phyloP scores from a whole-genome alignment of 2,888 invertebrate species.

The Ophion ellenae region DNA sequence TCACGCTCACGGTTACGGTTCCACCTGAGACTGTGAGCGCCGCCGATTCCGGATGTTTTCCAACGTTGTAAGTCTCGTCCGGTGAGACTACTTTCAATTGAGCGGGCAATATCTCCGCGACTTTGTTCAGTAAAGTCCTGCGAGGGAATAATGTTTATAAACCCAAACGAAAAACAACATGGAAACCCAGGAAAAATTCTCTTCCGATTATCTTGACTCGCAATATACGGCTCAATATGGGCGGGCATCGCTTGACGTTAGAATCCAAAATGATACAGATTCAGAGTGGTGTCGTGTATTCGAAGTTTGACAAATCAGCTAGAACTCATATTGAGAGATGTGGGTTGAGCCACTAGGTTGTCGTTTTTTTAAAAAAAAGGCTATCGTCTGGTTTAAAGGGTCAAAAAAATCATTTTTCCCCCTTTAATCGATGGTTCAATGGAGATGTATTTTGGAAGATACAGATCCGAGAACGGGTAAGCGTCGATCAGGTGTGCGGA shows the following conservation, averaged over 20 bases:
- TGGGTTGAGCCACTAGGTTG: too few species aligned
- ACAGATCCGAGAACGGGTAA: too few species aligned
- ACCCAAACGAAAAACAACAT: neutral
- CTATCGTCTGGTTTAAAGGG: too few species aligned
- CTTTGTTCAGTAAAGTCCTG: constrained; percentile 92
- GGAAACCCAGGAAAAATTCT: neutral
- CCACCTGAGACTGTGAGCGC: constrained; percentile 93
- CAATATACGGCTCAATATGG: neutral
- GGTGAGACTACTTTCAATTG: constrained; percentile 90
- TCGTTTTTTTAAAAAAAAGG: too few species aligned
- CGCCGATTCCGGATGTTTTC: constrained; percentile 93
- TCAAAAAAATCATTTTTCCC: too few species aligned
- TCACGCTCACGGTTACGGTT: constrained; percentile 92
- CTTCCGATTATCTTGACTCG: neutral
- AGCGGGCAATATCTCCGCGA: constrained; percentile 92
- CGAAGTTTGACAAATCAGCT: too few species aligned
- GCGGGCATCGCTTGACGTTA: neutral
- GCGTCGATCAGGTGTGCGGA: too few species aligned
- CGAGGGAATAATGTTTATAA: neutral
- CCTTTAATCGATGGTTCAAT: too few species aligned
- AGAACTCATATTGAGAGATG: too few species aligned
- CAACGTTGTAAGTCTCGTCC: constrained; percentile 92
- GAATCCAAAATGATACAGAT: neutral
- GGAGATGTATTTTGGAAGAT: too few species aligned
- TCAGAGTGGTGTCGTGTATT: neutral